Evolutionary conservation across 2,113 vertebrate species (phyloP).

Genomic region (Pseudolaguvia tuberculata): DNA sequence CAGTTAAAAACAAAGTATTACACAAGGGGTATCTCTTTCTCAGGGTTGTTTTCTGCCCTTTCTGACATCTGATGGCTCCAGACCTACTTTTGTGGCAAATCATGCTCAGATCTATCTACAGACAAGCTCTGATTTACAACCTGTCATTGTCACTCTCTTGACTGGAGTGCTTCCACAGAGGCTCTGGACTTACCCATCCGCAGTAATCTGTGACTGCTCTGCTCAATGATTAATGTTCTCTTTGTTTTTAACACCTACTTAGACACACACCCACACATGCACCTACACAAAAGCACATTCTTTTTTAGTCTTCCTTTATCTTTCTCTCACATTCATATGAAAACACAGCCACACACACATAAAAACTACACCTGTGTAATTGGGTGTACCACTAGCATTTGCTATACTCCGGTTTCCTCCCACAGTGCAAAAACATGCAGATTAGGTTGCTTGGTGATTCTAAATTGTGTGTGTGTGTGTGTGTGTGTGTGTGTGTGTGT

Average conservation of each 20-base stretch:
- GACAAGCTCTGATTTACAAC: slow-evolving; percentile 62
- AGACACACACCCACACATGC: slow-evolving; percentile 16
- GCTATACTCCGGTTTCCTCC: too few species aligned
- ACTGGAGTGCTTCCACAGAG: slow-evolving; percentile 53
- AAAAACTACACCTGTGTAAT: too few species aligned
- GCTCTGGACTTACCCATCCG: slow-evolving; percentile 54
- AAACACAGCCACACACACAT: neutral
- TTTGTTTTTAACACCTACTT: slow-evolving; percentile 45
- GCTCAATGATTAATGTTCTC: slow-evolving; percentile 65
- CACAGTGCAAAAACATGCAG: too few species aligned
- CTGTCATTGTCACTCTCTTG: slow-evolving; percentile 55
- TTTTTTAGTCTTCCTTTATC: slow-evolving; percentile 2
- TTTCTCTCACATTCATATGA: neutral
- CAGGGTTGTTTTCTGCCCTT: slow-evolving; percentile 28
- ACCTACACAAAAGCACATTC: neutral
- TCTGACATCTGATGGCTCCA: slow-evolving; percentile 41
- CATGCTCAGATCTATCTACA: slow-evolving; percentile 52
- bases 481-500: too few species aligned
- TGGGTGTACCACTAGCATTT: too few species aligned
- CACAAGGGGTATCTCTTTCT: slow-evolving; percentile 2
- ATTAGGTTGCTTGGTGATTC: too few species aligned
- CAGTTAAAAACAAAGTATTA: too few species aligned
- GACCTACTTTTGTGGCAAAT: slow-evolving; percentile 39
- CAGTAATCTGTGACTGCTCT: slow-evolving; percentile 60
- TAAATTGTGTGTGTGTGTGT: too few species aligned